Evolutionary conservation across 2,888 invertebrate genomes (phyloP), one percentile per base, ranked within the genome.

Genomic region (Dryadula phaetusa): DNA sequence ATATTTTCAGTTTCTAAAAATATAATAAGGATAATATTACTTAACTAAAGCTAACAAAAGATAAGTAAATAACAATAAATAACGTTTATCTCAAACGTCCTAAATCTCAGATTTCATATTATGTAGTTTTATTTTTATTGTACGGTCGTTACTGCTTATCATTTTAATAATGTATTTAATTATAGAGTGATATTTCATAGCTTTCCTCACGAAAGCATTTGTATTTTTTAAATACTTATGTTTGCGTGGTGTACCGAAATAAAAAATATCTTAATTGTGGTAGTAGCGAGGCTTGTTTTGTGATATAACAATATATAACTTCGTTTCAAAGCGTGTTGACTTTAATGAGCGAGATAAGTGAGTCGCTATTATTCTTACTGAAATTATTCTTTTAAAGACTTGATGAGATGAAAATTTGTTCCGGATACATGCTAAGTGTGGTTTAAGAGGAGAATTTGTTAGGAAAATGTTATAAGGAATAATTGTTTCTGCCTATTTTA

Each of bases 201-300:
- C 71, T 66, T 74, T 72, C 69, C 70, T 74, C 75, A 77, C 76
- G 76, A 73, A 74, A 76, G 68, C 66, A 71, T 73, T 72, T 67
- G 73, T 75, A 74, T 73, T 76, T 75, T 72, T 74, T 71, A 75
- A 77, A 74, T 72, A 71, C 73, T 72, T 75, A 76, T 74, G 82
- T 77, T 90, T 79, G 90, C 91, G 90, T 91, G 92, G 79, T 83
- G 81, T 77, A 77, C 79, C 72, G 79, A 82, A 87, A 90, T 92
- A 88, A 90, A 90, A 86, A 87, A 88, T 86, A 87, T 88, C 86
- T 85, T 85, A 89, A 90, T 88, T 88, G 85, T 84, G 77, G 84
- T 79, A 75, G 84, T 82, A 76, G 75, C 81, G 28, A 82, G 81
- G 82, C 86, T 82, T 90, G 90, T 91, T 88, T 82, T 86, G 79